Conservation (phyloP, 2,113 vertebrate species). For the Stomatorhinus ivindoensis region DNA sequence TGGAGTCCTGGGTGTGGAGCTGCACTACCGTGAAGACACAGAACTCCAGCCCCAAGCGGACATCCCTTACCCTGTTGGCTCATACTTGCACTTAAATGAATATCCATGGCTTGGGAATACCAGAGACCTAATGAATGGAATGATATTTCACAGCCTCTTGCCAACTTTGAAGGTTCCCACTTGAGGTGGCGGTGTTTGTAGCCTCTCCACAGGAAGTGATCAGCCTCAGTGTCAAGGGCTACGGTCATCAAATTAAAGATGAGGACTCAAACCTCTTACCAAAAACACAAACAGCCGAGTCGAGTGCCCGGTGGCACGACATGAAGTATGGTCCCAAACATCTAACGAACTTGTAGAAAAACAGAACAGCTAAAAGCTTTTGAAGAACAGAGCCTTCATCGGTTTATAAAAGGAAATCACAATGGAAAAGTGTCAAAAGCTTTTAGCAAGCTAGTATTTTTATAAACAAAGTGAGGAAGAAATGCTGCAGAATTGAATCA, state of each 20-base stretch:
- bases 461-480: not conserved
- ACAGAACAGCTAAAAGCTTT: not conserved
- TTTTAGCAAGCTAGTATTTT: not conserved
- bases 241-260: not conserved
- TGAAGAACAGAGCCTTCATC: not conserved
- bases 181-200: not conserved
- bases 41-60: not conserved
- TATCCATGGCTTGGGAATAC: not conserved
- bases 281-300: not conserved
- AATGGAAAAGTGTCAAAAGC: not conserved
- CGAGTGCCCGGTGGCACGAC: not conserved
- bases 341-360: not conserved
- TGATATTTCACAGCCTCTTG: not conserved
- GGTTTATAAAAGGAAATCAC: not conserved
- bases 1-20: not conserved
- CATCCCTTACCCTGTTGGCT: not conserved
- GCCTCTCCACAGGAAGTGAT: not conserved
- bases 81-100: not conserved
- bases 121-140: not conserved
- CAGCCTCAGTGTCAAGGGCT: not conserved
- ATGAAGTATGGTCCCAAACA: not conserved
- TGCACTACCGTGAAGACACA: not conserved
- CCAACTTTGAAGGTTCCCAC: not conserved
- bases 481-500: not conserved
- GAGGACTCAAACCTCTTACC: not conserved